Evolutionary conservation across 2,113 vertebrate species (phyloP).

Genomic region (Phylloscopus trochilus): DNA sequence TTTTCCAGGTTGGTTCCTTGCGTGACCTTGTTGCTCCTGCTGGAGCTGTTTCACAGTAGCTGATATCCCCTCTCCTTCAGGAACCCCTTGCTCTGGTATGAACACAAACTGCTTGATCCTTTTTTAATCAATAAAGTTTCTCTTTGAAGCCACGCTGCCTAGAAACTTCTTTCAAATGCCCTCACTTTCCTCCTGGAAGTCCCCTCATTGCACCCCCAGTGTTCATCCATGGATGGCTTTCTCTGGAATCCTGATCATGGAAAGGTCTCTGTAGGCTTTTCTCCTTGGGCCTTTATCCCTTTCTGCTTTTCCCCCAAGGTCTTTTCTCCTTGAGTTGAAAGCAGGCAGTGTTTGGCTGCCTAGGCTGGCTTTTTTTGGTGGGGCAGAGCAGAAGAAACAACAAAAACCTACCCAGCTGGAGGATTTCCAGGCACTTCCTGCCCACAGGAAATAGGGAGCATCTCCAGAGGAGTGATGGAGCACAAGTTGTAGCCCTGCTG

Average conservation of each 20-base stretch:
- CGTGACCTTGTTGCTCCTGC: slow-evolving; percentile 60
- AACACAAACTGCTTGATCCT: background rate
- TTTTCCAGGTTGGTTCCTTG: slow-evolving; percentile 71
- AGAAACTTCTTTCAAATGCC: background rate
- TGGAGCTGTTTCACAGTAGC: slow-evolving; percentile 45
- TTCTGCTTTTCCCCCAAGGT: background rate
- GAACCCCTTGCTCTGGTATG: background rate
- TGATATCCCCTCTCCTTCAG: background rate
- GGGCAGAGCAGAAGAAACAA: background rate
- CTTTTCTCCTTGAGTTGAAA: background rate
- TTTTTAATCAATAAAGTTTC: background rate
- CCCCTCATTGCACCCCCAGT: background rate
- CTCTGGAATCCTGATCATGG: background rate
- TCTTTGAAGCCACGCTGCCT: background rate
- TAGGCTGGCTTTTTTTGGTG: background rate
- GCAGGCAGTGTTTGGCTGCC: background rate
- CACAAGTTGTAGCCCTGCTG: background rate
- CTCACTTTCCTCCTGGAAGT: background rate
- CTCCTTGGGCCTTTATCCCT: background rate
- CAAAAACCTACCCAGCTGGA: background rate
- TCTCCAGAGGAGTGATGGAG: background rate
- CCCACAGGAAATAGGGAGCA: background rate
- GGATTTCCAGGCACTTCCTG: background rate
- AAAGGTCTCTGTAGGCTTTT: rapidly evolving
- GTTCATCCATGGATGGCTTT: background rate